These are phyloP conservation scores for Naja naja DNA, from an alignment of 2,113 vertebrate genomes.

Conservation along the genomic window DNA sequence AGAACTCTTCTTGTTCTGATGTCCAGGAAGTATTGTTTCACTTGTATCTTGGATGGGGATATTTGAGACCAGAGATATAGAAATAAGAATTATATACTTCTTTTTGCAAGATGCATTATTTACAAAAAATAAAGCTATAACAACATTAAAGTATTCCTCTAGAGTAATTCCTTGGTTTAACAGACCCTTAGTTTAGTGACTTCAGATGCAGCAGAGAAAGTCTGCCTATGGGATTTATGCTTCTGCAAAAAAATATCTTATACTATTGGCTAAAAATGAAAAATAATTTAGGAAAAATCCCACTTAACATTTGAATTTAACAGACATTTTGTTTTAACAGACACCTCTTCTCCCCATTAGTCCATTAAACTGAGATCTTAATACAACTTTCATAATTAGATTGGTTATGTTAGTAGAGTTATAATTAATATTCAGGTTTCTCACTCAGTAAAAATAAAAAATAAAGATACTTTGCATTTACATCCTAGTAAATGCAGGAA, in stretches of 20 bases:
- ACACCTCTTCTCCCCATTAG: neutral
- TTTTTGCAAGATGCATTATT: neutral
- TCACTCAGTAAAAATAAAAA: neutral
- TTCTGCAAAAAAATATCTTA: neutral
- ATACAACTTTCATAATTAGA: neutral
- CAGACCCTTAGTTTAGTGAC: neutral
- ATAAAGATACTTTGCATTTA: neutral
- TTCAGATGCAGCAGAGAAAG: neutral
- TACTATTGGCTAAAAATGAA: neutral
- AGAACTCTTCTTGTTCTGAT: neutral
- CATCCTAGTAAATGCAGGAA: neutral
- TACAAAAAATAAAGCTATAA: neutral
- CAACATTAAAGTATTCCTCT: neutral
- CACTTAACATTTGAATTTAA: neutral
- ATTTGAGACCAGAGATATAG: neutral
- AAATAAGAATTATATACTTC: neutral
- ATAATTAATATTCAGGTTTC: neutral
- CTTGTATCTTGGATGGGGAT: neutral
- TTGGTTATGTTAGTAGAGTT: neutral
- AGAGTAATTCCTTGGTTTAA: neutral
- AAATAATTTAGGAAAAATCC: neutral
- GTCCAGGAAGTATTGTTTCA: conserved; percentile 6
- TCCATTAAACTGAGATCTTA: neutral
- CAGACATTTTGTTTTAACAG: neutral
- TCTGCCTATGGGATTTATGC: neutral